Percentiles rank a stretch among this genome's conserved stretches.
Evolutionary conservation across 2,797 vertebrate genomes (phyloP).

Genomic region (Notolabrus celidotus): DNA sequence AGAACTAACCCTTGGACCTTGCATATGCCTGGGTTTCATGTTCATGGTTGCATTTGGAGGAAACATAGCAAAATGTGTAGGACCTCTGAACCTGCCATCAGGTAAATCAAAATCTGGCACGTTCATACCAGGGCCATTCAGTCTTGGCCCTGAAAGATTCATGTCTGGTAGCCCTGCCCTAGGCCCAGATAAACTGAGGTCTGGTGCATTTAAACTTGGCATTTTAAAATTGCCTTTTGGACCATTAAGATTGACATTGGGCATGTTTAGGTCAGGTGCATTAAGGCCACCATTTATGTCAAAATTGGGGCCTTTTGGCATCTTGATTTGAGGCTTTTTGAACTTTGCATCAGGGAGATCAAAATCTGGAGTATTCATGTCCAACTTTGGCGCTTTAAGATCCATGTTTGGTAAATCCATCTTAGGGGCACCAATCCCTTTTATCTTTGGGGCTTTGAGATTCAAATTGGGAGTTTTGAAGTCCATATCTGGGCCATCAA

Average conservation of each 20-base stretch:
- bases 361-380: slow-evolving; percentile 64
- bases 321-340: slow-evolving; percentile 65
- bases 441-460: slow-evolving; percentile 67
- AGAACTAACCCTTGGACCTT: slow-evolving; percentile 29
- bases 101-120: slow-evolving; percentile 49
- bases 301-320: slow-evolving; percentile 63
- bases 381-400: slow-evolving; percentile 58
- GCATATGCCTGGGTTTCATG: slow-evolving; percentile 52
- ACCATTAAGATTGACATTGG: slow-evolving; percentile 42
- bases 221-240: slow-evolving; percentile 56
- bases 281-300: slow-evolving; percentile 49
- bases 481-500: slow-evolving; percentile 52
- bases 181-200: slow-evolving; percentile 52
- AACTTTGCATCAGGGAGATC: slow-evolving; percentile 58
- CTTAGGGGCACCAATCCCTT: slow-evolving; percentile 48
- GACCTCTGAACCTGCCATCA: slow-evolving; percentile 45
- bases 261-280: slow-evolving; percentile 56
- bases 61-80: slow-evolving; percentile 36
- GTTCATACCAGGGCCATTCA: slow-evolving; percentile 30
- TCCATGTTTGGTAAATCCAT: slow-evolving; percentile 50
- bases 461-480: slow-evolving; percentile 58
- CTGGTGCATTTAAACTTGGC: slow-evolving; percentile 60
- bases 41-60: slow-evolving; percentile 60
- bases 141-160: slow-evolving; percentile 53
- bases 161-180: slow-evolving; percentile 57